Percentiles rank a stretch among this genome's conserved stretches.
phyloP scores from a whole-genome alignment of 2,797 vertebrate genomes.

The Cossypha dichroa region DNA sequence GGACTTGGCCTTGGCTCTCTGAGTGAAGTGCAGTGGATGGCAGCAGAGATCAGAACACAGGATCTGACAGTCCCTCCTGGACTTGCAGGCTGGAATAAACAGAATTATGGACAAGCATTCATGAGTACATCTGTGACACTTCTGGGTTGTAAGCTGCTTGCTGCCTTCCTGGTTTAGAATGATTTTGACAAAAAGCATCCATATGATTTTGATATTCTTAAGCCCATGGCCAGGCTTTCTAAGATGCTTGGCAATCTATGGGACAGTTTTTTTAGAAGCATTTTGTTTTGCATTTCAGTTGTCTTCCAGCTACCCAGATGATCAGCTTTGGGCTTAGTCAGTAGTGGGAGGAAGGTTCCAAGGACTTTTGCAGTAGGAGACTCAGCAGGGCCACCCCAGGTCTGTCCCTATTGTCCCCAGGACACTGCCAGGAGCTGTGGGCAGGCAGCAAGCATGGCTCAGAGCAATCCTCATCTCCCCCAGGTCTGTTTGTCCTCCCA shows the following conservation, averaged over 20 bases:
- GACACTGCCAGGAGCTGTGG: not conserved
- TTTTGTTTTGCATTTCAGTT: not conserved
- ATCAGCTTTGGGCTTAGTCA: not conserved
- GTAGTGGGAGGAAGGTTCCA: not conserved
- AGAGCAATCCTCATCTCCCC: not conserved
- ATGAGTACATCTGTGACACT: not conserved
- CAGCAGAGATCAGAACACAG: not conserved
- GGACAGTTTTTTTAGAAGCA: conserved; percentile 1
- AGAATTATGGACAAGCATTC: not conserved
- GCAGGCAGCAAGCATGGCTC: accelerated
- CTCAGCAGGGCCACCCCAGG: not conserved
- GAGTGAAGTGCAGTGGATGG: not conserved
- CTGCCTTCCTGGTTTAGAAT: not conserved
- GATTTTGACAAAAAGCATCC: not conserved
- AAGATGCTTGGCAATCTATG: not conserved
- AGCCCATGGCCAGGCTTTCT: conserved; percentile 21
- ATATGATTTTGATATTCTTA: not conserved
- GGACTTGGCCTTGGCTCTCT: not conserved
- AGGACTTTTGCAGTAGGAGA: not conserved
- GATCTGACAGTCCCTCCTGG: conserved; percentile 29
- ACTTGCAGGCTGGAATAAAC: conserved; percentile 14
- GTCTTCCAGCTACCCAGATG: not conserved
- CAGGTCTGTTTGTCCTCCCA: not conserved
- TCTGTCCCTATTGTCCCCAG: not conserved
- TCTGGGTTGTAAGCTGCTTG: not conserved